phyloP scores from a whole-genome alignment of 1,140 invertebrate genomes.

The Leptinotarsa defecta region DNA sequence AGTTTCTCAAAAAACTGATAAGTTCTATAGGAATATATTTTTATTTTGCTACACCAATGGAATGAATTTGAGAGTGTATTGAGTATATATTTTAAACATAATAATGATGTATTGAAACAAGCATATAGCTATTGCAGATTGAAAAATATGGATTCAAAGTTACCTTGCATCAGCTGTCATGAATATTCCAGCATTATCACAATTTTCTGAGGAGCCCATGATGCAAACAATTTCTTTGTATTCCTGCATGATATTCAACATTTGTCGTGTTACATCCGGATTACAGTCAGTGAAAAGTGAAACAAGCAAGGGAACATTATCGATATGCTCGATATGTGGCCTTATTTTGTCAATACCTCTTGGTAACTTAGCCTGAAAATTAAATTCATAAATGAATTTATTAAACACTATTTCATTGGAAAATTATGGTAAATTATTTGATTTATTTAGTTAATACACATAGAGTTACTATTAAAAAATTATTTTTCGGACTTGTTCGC shows the following conservation, averaged over 20 bases:
- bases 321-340: constrained; percentile 92
- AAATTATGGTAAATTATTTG: too few species aligned
- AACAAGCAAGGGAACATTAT: constrained; percentile 95
- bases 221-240: constrained; percentile 93
- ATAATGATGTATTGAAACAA: neutral
- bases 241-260: constrained; percentile 96
- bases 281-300: constrained; percentile 97
- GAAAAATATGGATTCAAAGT: constrained; percentile 15
- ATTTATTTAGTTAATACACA: too few species aligned
- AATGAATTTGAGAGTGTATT: too few species aligned
- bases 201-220: constrained; percentile 84
- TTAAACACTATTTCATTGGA: too few species aligned
- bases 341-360: constrained; percentile 95
- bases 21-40: neutral
- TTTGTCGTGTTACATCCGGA: constrained; percentile 81
- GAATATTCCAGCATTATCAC: constrained; percentile 89
- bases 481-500: too few species aligned
- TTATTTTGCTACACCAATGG: too few species aligned
- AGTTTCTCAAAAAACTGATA: neutral
- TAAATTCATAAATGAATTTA: neutral
- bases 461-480: too few species aligned
- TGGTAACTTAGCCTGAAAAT: constrained; percentile 83
- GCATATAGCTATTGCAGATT: neutral
- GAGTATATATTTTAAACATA: neutral
- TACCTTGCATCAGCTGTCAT: constrained; percentile 93